Percentiles rank a stretch among this genome's conserved stretches.
Evolutionary conservation across 2,797 vertebrate species (phyloP).

Genomic region (Odontamblyopus rebecca): DNA sequence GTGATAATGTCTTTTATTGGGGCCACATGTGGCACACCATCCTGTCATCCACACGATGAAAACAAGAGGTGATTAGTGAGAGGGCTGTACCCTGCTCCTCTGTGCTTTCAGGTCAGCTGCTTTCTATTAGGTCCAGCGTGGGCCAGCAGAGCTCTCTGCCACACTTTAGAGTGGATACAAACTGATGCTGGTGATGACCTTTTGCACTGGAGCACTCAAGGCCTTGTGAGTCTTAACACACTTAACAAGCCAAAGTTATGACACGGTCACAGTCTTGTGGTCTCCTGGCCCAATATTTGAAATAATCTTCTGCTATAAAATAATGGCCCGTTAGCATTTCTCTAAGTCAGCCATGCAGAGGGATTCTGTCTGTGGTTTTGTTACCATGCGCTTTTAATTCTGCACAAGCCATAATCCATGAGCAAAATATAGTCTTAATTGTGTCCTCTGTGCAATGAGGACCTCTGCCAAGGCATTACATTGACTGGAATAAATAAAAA

Average conservation of each 20-base stretch:
- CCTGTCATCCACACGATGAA: conserved; percentile 65
- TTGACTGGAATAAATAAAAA: background rate
- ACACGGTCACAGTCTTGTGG: conserved; percentile 27
- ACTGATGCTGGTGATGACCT: conserved; percentile 58
- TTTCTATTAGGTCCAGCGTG: conserved; percentile 66
- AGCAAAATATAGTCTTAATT: conserved; percentile 56
- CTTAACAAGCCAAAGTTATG: conserved; percentile 27
- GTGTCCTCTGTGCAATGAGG: conserved; percentile 5
- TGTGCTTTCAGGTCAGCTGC: conserved; percentile 73
- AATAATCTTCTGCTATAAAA: conserved; percentile 34
- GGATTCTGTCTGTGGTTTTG: conserved; percentile 46
- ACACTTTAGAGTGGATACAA: conserved; percentile 44
- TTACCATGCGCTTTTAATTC: conserved; percentile 57
- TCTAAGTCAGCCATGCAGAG: conserved; percentile 46
- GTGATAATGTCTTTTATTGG: conserved; percentile 56
- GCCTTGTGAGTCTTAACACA: conserved; percentile 23
- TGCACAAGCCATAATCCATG: conserved; percentile 14
- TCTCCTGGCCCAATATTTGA: conserved; percentile 21
- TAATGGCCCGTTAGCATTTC: conserved; percentile 45
- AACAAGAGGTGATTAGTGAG: conserved; percentile 70
- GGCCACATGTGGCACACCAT: conserved; percentile 69
- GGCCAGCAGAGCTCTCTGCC: conserved; percentile 36
- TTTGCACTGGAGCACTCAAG: conserved; percentile 33
- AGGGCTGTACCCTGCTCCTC: conserved; percentile 59
- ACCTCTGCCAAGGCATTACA: background rate